phyloP scores from a whole-genome alignment of 2,797 vertebrate genomes.

The Siniperca scherzeri region DNA sequence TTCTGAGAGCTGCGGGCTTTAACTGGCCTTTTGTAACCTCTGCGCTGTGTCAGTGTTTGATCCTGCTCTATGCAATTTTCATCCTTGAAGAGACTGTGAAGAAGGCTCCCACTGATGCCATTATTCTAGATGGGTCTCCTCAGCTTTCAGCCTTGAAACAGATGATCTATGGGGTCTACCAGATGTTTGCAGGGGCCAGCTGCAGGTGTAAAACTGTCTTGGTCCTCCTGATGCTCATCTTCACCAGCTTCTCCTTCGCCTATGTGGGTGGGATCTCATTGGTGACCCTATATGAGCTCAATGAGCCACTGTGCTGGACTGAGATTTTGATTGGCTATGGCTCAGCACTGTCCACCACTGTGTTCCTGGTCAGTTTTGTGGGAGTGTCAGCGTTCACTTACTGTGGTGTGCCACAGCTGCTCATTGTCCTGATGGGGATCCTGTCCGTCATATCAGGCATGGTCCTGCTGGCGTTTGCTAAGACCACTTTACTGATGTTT shows the following conservation, averaged over 20 bases:
- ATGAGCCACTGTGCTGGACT: slow-evolving; percentile 94
- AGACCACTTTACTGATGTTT: slow-evolving; percentile 93
- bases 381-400: slow-evolving; percentile 89
- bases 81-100: slow-evolving; percentile 88
- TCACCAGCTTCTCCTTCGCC: slow-evolving; percentile 86
- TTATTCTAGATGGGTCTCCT: not conserved
- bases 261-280: slow-evolving; percentile 84
- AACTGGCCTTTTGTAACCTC: slow-evolving; percentile 91
- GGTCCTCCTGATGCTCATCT: slow-evolving; percentile 86
- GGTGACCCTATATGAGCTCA: slow-evolving; percentile 92
- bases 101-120: slow-evolving; percentile 38
- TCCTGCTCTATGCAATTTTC: slow-evolving; percentile 89
- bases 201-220: slow-evolving; percentile 81
- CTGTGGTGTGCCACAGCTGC: slow-evolving; percentile 86
- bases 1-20: slow-evolving; percentile 90
- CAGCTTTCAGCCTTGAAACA: slow-evolving; percentile 79
- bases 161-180: slow-evolving; percentile 85
- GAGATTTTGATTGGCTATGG: slow-evolving; percentile 96
- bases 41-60: slow-evolving; percentile 81
- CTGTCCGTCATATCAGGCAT: slow-evolving; percentile 89
- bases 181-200: slow-evolving; percentile 86
- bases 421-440: slow-evolving; percentile 90
- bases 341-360: slow-evolving; percentile 86
- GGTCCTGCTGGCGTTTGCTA: slow-evolving; percentile 88
- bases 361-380: slow-evolving; percentile 91